A percentile compares a stretch with the other conserved stretches of the same genome.
Conservation (phyloP, 2,113 vertebrate genomes). For the Takifugu bimaculatus region DNA sequence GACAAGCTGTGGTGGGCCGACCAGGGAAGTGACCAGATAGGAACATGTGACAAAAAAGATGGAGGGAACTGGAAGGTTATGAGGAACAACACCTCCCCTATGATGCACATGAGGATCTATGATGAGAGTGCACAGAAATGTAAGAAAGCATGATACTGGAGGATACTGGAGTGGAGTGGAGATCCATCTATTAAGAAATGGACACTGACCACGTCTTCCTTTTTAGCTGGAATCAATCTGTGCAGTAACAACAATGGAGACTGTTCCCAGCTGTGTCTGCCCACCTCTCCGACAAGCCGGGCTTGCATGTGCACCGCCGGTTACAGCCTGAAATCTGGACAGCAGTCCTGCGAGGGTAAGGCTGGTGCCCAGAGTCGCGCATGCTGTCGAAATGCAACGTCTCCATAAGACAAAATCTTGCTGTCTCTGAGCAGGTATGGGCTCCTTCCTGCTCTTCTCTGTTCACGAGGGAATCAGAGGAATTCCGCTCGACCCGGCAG, state of each 20-base stretch:
- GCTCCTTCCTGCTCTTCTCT: slow-evolving; percentile 93
- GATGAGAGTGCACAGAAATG: slow-evolving; percentile 83
- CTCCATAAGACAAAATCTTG: background rate
- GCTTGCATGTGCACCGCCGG: slow-evolving; percentile 96
- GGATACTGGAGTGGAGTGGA: background rate
- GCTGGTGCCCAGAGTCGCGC: background rate
- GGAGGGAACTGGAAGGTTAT: slow-evolving; percentile 80
- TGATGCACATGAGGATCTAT: slow-evolving; percentile 98
- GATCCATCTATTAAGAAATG: background rate
- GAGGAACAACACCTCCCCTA: slow-evolving; percentile 89
- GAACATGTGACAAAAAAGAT: slow-evolving; percentile 89
- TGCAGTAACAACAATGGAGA: slow-evolving; percentile 92
- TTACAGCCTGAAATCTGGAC: slow-evolving; percentile 89
- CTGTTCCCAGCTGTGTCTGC: slow-evolving; percentile 95
- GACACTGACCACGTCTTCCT: slow-evolving; percentile 2
- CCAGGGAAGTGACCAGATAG: slow-evolving; percentile 89
- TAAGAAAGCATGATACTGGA: slow-evolving; percentile 2
- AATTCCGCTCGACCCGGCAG: slow-evolving; percentile 89
- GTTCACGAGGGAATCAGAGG: slow-evolving; percentile 95
- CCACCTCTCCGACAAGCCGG: slow-evolving; percentile 83
- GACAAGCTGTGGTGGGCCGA: slow-evolving; percentile 97
- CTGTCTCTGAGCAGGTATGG: slow-evolving; percentile 80
- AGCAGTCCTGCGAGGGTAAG: slow-evolving; percentile 92
- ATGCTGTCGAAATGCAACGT: background rate
- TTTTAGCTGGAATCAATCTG: slow-evolving; percentile 77